Conservation (phyloP, 2,797 vertebrate genomes). For the Melanotaenia trifasciata region DNA sequence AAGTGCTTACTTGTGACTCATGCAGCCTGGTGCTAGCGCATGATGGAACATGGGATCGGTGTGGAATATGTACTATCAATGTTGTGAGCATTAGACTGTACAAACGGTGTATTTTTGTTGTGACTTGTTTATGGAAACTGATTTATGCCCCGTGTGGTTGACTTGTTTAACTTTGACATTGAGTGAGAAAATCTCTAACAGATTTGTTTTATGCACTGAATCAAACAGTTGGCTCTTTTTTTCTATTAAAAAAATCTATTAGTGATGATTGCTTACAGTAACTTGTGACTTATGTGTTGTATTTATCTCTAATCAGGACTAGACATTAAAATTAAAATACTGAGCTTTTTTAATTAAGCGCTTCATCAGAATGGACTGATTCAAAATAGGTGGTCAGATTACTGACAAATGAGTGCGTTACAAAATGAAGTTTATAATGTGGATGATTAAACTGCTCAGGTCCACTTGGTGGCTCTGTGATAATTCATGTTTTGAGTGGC, state of each 20-base stretch:
- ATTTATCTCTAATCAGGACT: neutral
- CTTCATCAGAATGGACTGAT: neutral
- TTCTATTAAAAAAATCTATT: conserved; percentile 14
- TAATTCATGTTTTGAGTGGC: neutral
- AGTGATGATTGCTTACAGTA: neutral
- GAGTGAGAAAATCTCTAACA: conserved; percentile 1
- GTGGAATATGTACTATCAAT: conserved; percentile 2
- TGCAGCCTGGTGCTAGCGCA: conserved; percentile 32
- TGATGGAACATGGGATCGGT: conserved; percentile 14
- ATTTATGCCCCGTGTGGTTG: conserved; percentile 8
- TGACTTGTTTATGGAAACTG: conserved; percentile 6
- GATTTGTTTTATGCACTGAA: conserved; percentile 8
- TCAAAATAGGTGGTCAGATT: neutral
- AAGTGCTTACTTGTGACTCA: conserved; percentile 38
- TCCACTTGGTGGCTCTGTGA: neutral
- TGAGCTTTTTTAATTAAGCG: neutral
- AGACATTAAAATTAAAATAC: neutral
- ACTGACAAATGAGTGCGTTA: neutral
- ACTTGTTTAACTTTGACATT: conserved; percentile 28
- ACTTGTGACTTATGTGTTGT: neutral
- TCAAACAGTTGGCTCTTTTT: conserved; percentile 5
- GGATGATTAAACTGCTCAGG: neutral
- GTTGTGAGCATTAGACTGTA: neutral
- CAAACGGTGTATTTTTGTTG: conserved; percentile 26
- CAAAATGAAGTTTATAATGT: neutral